A percentile compares a stretch with the other conserved stretches of the same genome.
phyloP scores from a whole-genome alignment of 2,888 invertebrate genomes.

The Rotaria macrura region DNA sequence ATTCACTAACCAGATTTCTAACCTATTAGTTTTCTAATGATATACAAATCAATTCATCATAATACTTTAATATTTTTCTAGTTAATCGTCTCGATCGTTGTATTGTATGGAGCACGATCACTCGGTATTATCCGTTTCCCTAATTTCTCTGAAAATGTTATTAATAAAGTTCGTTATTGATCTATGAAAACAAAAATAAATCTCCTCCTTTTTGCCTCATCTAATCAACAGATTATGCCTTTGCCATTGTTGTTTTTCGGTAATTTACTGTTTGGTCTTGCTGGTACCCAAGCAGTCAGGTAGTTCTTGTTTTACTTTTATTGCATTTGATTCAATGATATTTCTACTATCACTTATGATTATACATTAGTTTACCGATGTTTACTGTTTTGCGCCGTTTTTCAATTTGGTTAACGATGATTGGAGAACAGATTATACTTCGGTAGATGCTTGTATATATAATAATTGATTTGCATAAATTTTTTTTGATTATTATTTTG shows the following conservation, averaged over 20 bases:
- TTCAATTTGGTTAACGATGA: constrained; percentile 94
- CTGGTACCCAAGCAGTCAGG: constrained; percentile 76
- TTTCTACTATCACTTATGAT: too few species aligned
- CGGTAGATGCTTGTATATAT: constrained; percentile 50
- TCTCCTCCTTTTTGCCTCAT: neutral
- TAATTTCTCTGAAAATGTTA: neutral
- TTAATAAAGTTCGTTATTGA: neutral
- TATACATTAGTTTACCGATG: constrained; percentile 82
- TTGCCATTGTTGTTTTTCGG: constrained; percentile 82
- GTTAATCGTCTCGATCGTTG: neutral
- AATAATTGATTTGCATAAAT: neutral
- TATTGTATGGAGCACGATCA: neutral
- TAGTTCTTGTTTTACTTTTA: constrained; percentile 37
- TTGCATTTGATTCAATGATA: neutral
- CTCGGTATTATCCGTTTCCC: neutral
- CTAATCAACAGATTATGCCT: constrained; percentile 70
- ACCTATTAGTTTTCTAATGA: neutral
- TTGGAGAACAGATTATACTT: constrained; percentile 76
- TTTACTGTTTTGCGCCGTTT: constrained; percentile 89
- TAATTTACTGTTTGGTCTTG: constrained; percentile 88
- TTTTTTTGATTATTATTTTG: neutral
- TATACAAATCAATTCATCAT: neutral
- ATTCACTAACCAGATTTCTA: neutral
- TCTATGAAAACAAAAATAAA: too few species aligned
- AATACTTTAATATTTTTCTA: neutral